Conservation (phyloP, 2,888 invertebrate species). For the Macrophya alboannulata region DNA sequence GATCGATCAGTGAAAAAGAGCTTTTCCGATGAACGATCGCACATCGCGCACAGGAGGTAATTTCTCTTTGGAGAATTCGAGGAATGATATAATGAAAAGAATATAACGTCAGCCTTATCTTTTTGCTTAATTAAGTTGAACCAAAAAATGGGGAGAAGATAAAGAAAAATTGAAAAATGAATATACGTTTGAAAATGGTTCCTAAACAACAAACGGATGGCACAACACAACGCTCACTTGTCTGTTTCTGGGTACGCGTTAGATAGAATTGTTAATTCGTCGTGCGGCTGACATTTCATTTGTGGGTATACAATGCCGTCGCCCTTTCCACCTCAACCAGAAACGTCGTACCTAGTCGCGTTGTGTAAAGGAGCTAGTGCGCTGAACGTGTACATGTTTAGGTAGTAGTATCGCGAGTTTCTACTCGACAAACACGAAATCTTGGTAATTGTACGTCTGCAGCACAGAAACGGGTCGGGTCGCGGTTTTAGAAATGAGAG, state of each 20-base stretch:
- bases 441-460: conserved; percentile 28
- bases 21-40: neutral
- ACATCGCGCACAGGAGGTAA: neutral
- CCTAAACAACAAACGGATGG: conserved; percentile 44
- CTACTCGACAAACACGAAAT: conserved; percentile 1
- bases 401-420: neutral
- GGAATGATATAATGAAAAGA: neutral
- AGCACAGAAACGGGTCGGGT: neutral
- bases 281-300: conserved; percentile 77
- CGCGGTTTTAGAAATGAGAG: neutral
- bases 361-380: conserved; percentile 27
- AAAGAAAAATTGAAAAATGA: neutral
- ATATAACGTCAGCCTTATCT: neutral
- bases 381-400: neutral
- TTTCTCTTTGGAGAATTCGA: neutral
- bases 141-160: neutral
- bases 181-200: neutral
- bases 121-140: neutral
- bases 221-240: conserved; percentile 61
- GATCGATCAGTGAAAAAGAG: neutral
- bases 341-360: neutral
- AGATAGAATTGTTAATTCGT: conserved; percentile 78
- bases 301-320: conserved; percentile 69
- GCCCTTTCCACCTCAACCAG: conserved; percentile 19
- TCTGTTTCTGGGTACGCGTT: conserved; percentile 71